Conservation (phyloP, 2,797 vertebrate species). For the Adrianichthys oophorus region DNA sequence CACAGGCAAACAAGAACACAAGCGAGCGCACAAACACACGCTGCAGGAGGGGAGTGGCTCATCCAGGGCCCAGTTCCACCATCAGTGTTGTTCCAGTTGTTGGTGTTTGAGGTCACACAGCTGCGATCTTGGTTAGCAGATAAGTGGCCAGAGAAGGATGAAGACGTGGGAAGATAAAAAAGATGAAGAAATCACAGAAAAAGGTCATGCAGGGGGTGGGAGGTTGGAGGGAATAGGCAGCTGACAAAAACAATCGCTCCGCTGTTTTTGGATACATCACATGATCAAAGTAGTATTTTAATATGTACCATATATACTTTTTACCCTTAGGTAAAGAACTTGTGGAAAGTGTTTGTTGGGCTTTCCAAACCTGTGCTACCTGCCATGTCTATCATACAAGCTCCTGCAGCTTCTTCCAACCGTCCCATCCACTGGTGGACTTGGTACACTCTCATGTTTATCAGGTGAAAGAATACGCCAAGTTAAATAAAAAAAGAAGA, state of each 20-base stretch:
- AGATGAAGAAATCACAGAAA: not conserved
- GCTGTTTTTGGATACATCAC: not conserved
- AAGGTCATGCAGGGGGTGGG: not conserved
- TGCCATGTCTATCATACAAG: not conserved
- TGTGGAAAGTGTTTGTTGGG: too few species aligned
- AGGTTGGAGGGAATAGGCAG: not conserved
- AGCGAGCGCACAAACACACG: constrained; percentile 45
- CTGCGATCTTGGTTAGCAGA: constrained; percentile 45
- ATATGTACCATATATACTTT: too few species aligned
- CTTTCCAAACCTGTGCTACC: not conserved
- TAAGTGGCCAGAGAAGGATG: constrained; percentile 15
- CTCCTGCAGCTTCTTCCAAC: constrained; percentile 1
- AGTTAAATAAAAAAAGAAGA: not conserved
- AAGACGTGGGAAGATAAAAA: constrained; percentile 11
- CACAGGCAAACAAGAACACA: constrained; percentile 53
- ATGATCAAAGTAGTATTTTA: too few species aligned
- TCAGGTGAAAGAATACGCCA: constrained; percentile 3
- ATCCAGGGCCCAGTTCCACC: constrained; percentile 36
- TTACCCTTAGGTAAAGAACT: too few species aligned
- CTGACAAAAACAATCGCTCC: not conserved
- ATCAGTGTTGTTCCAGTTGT: constrained; percentile 60
- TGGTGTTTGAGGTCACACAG: constrained; percentile 69
- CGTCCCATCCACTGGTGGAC: not conserved
- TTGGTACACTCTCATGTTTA: constrained; percentile 5
- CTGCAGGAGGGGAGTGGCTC: constrained; percentile 19